Evolutionary conservation across 2,888 invertebrate genomes (phyloP), one percentile per base, ranked within the genome.

Genomic region (Campaea margaritaria): DNA sequence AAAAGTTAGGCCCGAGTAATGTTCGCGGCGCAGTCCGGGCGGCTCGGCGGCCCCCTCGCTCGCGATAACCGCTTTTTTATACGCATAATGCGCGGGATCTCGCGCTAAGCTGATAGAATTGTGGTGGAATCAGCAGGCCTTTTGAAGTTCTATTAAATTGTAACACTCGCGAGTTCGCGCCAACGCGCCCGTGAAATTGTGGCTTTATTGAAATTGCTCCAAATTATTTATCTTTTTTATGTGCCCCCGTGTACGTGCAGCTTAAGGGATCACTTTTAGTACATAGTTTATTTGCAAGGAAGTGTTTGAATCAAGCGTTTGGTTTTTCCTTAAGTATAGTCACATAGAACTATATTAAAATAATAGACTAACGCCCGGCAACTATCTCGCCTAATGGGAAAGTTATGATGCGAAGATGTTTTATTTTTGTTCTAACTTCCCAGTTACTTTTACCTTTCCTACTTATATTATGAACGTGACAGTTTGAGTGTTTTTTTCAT

Each of bases 101-200:
- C 85, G 81, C 82, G 86, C 89, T 91, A 91, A 91, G 91, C 91
- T 91, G 91, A 91, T 91, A 89, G 91, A 91, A 91, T 91, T 91
- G 91, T 88, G 90, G 87, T 78, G 83, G 89, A 87, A 89, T 90
- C 90, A 88, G 85, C 87, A 87, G 86, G 86, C 89, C 91, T 87
- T 91, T 91, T 91, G 90, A 91, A 90, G 84, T 91, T 90, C 89
- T 91, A 91, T 91, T 91, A 91, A 90, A 91, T 91, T 87, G 90
- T 88, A 89, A 85, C 89, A 89, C 84, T 86, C 85, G 83, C 86
- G 88, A 83, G 82, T 85, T 85, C 88, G 86, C 87, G 85, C 89
- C 89, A 88, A 86, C 88, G 86, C 87, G 82, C 78, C 83, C 83
- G 87, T 89, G 86, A 91, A 91, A 91, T 91, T 90, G 89, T 88